These are phyloP conservation scores for Asarcornis scutulata DNA, from an alignment of 2,113 vertebrate species.

Conservation along the genomic window DNA sequence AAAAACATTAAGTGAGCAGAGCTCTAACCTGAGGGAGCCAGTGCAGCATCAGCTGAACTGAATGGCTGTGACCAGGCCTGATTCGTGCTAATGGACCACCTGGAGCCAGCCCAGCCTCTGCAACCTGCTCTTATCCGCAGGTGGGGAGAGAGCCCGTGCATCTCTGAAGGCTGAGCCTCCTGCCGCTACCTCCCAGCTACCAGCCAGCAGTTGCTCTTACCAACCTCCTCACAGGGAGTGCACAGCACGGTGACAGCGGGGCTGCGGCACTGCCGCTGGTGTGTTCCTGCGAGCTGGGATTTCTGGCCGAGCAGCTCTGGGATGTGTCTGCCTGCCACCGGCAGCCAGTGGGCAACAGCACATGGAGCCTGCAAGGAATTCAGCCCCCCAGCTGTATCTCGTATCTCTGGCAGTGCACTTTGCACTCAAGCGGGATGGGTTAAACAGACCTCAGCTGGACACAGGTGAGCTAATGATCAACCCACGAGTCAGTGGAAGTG, in stretches of 20 bases:
- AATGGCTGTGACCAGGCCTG: not conserved
- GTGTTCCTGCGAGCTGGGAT: not conserved
- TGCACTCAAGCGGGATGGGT: not conserved
- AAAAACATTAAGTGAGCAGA: not conserved
- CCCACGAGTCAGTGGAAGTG: not conserved
- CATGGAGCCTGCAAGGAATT: not conserved
- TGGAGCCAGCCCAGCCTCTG: not conserved
- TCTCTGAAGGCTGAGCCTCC: not conserved
- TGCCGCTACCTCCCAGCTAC: fast-evolving
- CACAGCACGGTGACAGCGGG: fast-evolving
- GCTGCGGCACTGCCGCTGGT: fast-evolving
- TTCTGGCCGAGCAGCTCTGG: fast-evolving
- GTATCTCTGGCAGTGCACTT: not conserved
- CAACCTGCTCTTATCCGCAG: not conserved
- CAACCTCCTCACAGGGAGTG: not conserved
- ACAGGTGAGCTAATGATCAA: not conserved
- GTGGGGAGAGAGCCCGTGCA: fast-evolving
- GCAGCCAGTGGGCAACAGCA: not conserved
- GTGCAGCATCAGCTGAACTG: not conserved
- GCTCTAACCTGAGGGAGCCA: not conserved
- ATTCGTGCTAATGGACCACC: not conserved
- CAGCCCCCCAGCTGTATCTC: fast-evolving
- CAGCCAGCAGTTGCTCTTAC: not conserved
- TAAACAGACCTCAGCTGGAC: not conserved
- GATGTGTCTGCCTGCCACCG: not conserved